Evolutionary conservation across 2,113 vertebrate genomes (phyloP), one percentile per base, ranked within the genome.

Genomic region (Gallinago media): DNA sequence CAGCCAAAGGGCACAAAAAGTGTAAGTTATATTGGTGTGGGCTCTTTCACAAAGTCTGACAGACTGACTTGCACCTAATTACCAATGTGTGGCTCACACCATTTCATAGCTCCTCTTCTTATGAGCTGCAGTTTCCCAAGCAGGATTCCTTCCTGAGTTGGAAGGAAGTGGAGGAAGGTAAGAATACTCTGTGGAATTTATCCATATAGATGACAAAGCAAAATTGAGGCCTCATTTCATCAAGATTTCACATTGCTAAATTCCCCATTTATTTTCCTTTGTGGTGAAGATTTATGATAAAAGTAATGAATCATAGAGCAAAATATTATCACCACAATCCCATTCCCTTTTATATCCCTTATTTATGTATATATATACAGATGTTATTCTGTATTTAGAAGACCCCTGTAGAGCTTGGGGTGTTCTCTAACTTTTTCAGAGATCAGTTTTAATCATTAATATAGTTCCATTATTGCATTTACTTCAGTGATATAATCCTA

Each of bases 1-100:
- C 58, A 94, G 78, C 81, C 74, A 94, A 95, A 77, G 90, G 85
- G 63, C 72, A 92, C 20, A 74, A 74, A 54, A 66, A 91, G 68
- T 29, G 47, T 63, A 85, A 93, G 83, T 89, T 59, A 65, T 81
- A 70, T 56, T 78, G 82, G 67, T n/a, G 52, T 65, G 56, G 6
- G 13, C 20, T 84, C 59, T 93, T 93, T 76, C 66, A 56, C 59
- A 49, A 85, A 56, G 36, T 49, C 79, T 92, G 79, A 67, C 89
- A 89, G 76, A 52, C 61, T 59, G 50, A 71, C 91, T 87, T 89
- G 76, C 84, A 92, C 73, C 66, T 91, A 63, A 87, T 89, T 75
- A 75, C 47, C 25, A 72, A 71, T 8, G 62, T 47, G 52, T 84
- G 73, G 68, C 44, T 94, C 91, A 81, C 80, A 89, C 66, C 31